Conservation (phyloP, 2,113 vertebrate species). For the Amblyopsis rosae region DNA sequence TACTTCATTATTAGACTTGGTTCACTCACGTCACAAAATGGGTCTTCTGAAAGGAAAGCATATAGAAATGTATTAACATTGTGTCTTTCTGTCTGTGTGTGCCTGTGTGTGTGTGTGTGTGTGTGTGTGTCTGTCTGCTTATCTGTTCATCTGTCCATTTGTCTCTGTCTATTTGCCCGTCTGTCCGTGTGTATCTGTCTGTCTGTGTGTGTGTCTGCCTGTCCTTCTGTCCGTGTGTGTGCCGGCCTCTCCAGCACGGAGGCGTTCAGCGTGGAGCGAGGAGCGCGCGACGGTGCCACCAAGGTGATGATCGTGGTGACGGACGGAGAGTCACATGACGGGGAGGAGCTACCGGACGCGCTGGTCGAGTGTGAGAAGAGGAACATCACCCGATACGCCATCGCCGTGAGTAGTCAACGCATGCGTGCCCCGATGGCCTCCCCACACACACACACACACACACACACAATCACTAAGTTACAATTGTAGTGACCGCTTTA, state of each 20-base stretch:
- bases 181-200: background rate
- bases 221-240: background rate
- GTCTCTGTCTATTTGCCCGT: background rate
- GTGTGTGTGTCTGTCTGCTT: background rate
- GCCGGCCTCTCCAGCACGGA: conserved; percentile 79
- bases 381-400: conserved; percentile 90
- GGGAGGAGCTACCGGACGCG: conserved; percentile 85
- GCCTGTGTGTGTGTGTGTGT: background rate
- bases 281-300: conserved; percentile 84
- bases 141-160: background rate
- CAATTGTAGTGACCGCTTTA: background rate
- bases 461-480: background rate
- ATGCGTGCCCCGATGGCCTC: background rate
- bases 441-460: background rate
- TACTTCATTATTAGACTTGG: background rate
- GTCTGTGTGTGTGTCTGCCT: background rate
- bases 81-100: background rate
- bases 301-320: conserved; percentile 95
- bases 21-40: background rate
- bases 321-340: conserved; percentile 94
- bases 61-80: background rate
- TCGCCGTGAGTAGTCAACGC: conserved; percentile 80
- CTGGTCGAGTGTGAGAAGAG: conserved; percentile 83
- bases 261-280: conserved; percentile 84
- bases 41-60: background rate